phyloP scores from a whole-genome alignment of 2,888 invertebrate species.

The Pheosia gnoma region DNA sequence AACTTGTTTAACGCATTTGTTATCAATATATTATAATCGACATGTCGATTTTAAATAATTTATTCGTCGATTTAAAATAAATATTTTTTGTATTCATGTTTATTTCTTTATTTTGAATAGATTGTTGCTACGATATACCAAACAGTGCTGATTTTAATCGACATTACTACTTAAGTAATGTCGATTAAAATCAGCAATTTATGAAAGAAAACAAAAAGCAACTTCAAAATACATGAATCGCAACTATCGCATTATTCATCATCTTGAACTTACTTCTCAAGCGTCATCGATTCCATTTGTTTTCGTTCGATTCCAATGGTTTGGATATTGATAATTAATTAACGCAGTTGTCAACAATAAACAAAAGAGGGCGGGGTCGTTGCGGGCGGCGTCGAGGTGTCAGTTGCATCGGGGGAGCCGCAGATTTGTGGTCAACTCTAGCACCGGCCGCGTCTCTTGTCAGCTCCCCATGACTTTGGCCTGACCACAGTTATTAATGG shows the following conservation, averaged over 20 bases:
- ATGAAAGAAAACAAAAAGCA: background rate
- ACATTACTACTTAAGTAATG: too few relatives aligned
- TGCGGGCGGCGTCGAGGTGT: conserved; percentile 61
- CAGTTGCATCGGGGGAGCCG: conserved; percentile 64
- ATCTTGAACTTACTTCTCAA: conserved; percentile 16
- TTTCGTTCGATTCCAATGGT: conserved; percentile 31
- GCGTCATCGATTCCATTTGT: conserved; percentile 20
- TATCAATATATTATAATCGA: too few relatives aligned
- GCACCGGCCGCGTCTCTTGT: conserved; percentile 54
- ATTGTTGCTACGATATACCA: too few relatives aligned
- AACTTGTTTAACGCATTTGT: too few relatives aligned
- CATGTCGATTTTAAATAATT: too few relatives aligned
- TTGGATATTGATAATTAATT: conserved; percentile 58
- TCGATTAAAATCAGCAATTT: background rate
- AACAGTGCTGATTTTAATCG: too few relatives aligned
- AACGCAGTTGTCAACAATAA: conserved; percentile 66
- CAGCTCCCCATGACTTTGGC: conserved; percentile 54
- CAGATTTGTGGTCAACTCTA: conserved; percentile 76
- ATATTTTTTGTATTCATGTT: too few relatives aligned
- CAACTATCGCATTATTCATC: conserved; percentile 27
- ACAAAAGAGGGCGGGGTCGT: conserved; percentile 72
- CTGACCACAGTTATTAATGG: conserved; percentile 62
- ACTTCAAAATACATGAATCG: conserved; percentile 4
- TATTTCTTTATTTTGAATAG: too few relatives aligned
- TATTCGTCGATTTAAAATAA: too few relatives aligned